Base-by-base conservation (phyloP, 1,140 invertebrate species). In the Drosophila auraria region DNA sequence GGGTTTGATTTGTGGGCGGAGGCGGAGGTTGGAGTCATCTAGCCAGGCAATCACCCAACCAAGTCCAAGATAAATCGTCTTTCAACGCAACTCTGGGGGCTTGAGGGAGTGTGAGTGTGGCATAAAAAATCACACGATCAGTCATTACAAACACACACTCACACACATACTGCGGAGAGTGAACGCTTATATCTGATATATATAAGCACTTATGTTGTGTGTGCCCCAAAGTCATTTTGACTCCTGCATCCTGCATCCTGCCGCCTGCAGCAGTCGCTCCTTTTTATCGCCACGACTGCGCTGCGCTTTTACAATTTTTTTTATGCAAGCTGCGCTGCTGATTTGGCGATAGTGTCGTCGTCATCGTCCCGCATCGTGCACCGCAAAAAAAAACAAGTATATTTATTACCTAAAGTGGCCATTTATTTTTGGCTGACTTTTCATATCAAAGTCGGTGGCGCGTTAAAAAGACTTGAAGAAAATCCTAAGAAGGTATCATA, bases 81-180 rank as follows among this genome's bases (percentile, higher is more conserved):
- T 91, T 91, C 84, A 87, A 75, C 83, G 70, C 90, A 83, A 80
- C 78, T 74, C 76, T 36, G 9, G 33, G 33, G 11, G 33, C 11
- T 36, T 11, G 9, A 36, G 33, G 33, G 33, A 11, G 33, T 66
- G 63, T 45, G 63, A 25, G 56, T 66, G 68, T 73, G 79, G 81
- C 81, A 83, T 87, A 91, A 91, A 91, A 91, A 91, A 91, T 91
- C 89, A 89, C 89, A 91, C 89, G 83, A 91, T 91, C 87, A 91
- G 84, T 91, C 87, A 91, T 89, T 89, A 89, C 74, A 82, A 56
- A 86, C 70, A 84, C 78, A 89, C 51, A 70, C 62, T 54, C 38
- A 54, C 57, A 36, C 38, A 62, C 53, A 50, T 33, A 15, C 56
- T 44, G 40, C 20, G 27, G 11, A 38, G 33, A n/a, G 54, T 23